These are phyloP conservation scores for Eulithis testata DNA, from an alignment of 2,888 invertebrate species.

Conservation along the genomic window DNA sequence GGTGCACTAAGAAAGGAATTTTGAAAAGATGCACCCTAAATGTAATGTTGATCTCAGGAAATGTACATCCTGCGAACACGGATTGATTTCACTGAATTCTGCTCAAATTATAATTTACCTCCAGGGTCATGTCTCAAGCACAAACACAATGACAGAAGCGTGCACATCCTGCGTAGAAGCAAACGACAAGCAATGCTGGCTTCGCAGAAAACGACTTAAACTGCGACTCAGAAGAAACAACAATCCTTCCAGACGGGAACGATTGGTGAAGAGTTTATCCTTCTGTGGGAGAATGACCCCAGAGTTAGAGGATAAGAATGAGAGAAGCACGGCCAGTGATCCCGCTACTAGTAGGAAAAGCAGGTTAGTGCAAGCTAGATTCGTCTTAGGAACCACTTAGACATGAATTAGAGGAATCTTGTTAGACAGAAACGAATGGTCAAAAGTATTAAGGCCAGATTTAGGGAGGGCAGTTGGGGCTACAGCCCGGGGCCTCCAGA, in stretches of 20 bases:
- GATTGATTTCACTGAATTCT: background rate
- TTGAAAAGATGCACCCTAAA: too few relatives aligned
- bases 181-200: slow-evolving; percentile 75
- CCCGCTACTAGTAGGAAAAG: slow-evolving; percentile 85
- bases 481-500: too few relatives aligned
- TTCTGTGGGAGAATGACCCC: slow-evolving; percentile 87
- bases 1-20: too few relatives aligned
- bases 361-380: slow-evolving; percentile 58
- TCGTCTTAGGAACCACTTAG: too few relatives aligned
- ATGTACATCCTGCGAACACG: background rate
- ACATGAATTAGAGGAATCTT: too few relatives aligned
- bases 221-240: slow-evolving; percentile 64
- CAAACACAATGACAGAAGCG: slow-evolving; percentile 82
- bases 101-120: background rate
- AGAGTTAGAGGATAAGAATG: slow-evolving; percentile 84
- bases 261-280: slow-evolving; percentile 89
- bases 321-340: slow-evolving; percentile 86
- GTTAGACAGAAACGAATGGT: too few relatives aligned
- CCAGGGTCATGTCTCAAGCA: slow-evolving; percentile 81
- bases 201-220: slow-evolving; percentile 73
- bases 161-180: slow-evolving; percentile 82
- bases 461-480: too few relatives aligned
- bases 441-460: too few relatives aligned
- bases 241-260: slow-evolving; percentile 62
- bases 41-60: too few relatives aligned